Evolutionary conservation across 92 coral and sea anemone species (phyloP), one percentile per base, ranked within the genome.

Genomic region (Hydrozoanthus gracilis): DNA sequence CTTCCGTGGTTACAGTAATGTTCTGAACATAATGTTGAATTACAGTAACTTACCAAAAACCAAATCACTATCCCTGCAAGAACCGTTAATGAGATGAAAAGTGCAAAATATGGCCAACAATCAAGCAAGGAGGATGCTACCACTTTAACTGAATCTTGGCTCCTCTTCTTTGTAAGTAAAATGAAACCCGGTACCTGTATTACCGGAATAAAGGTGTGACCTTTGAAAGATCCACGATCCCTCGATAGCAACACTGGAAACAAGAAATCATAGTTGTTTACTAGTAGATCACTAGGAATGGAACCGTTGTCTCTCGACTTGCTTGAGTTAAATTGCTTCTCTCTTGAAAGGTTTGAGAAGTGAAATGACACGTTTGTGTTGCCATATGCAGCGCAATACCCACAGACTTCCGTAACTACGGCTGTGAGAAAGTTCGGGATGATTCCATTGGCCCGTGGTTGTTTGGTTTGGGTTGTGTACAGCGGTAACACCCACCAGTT

Each of bases 161-260:
- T 44, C 12, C 44, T 78, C 18, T 39, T 78, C 51, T 11, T 44
- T 56, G 13, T 56, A 51, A 78, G 14, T 13, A 78, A 13, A 58
- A 78, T 62, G 27, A 78, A 56, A 9, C 83, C 71, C 44, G 83
- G 83, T 15, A 78, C 70, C 47, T 58, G 49, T 44, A 78, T 35
- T 45, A 78, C 44, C 16, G 51, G 48, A 6, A 56, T 56, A 56
- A 5, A 6, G 1, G 56, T 56, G 61, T 56, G 45, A 2, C 71
- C 71, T 44, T 58, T 2, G 35, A 44, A 27, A 45, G 10, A 4
- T 0, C 27, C 44, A 13, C 15, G 51, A 1, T 44, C 45, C 2
- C 8, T 5, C 44, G 54, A 58, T 13, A 44, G 67, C n/a, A 27
- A 18, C 69, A 58, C 49, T 58, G 83, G 83, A 13, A 78, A 3